Conservation (phyloP, 2,888 invertebrate species). For the Buathra laborator region DNA sequence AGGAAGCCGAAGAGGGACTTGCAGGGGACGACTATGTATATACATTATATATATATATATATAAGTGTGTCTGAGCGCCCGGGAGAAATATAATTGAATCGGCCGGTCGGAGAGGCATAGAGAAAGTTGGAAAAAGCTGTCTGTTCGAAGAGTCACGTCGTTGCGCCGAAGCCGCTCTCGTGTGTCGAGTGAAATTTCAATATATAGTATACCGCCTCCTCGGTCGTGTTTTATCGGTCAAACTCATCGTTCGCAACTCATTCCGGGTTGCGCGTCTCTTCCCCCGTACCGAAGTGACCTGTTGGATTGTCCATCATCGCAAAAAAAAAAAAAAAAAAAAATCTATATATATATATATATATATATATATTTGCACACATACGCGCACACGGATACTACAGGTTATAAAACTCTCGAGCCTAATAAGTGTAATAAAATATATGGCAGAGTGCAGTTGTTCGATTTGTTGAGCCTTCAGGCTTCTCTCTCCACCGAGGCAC, state of each 20-base stretch:
- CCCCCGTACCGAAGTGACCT: not conserved
- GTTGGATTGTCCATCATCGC: not conserved
- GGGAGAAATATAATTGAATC: constrained; percentile 62
- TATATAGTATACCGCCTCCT: constrained; percentile 33
- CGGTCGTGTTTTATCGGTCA: constrained; percentile 48
- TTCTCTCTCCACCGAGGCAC: not conserved
- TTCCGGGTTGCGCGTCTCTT: constrained; percentile 21
- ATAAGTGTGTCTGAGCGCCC: constrained; percentile 19
- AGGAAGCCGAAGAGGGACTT: not conserved
- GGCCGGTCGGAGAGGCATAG: constrained; percentile 49
- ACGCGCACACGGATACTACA: no score
- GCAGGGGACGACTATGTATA: not conserved
- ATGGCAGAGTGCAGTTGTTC: constrained; percentile 8
- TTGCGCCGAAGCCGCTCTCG: constrained; percentile 46
- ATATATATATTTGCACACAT: not conserved
- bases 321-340: not conserved
- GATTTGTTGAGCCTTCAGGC: constrained; percentile 18
- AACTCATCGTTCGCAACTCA: constrained; percentile 25
- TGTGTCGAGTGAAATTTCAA: constrained; percentile 61
- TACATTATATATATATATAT: not conserved
- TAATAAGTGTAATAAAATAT: constrained; percentile 16
- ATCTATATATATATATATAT: constrained; percentile 3
- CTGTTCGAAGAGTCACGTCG: constrained; percentile 59
- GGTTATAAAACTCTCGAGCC: not conserved
- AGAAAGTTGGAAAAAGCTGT: constrained; percentile 67